A percentile compares a stretch with the other conserved stretches of the same genome.
Evolutionary conservation across 2,113 vertebrate genomes (phyloP).

Genomic region (Paedocypris sp.): DNA sequence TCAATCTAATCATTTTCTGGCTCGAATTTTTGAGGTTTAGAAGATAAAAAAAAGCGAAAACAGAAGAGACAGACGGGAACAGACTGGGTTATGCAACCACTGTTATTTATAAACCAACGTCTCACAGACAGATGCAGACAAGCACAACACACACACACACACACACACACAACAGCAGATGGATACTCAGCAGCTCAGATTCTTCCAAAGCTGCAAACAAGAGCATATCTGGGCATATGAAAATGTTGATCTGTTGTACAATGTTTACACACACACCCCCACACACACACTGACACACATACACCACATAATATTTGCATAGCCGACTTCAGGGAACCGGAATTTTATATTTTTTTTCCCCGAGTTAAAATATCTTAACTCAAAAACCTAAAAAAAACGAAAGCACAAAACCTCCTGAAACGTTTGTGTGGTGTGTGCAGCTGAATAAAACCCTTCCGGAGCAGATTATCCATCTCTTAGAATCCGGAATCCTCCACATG

Average conservation of each 20-base stretch:
- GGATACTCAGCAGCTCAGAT: not conserved
- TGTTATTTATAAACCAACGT: constrained; percentile 61
- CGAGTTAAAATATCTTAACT: too few relatives aligned
- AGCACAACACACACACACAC: not conserved
- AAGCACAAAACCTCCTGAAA: too few relatives aligned
- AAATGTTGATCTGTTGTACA: not conserved
- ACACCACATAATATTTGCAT: too few relatives aligned
- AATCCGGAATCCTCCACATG: too few relatives aligned
- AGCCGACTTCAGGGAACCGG: too few relatives aligned
- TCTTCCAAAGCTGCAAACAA: constrained; percentile 9
- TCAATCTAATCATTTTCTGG: not conserved
- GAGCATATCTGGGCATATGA: not conserved
- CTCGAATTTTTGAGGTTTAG: constrained; percentile 23
- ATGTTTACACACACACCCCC: too few relatives aligned
- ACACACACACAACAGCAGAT: not conserved
- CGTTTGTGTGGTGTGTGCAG: too few relatives aligned
- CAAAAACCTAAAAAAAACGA: too few relatives aligned
- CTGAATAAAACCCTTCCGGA: too few relatives aligned
- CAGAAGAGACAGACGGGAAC: constrained; percentile 40
- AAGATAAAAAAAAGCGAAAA: constrained; percentile 51
- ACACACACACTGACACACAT: too few relatives aligned
- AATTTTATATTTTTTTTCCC: too few relatives aligned
- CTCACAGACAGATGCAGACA: constrained; percentile 25
- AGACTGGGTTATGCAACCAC: constrained; percentile 53
- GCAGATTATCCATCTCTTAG: too few relatives aligned